Evolutionary conservation across 30 jellyfish, hydroid and myxozoan species (phyloP), one percentile per base, ranked within the genome.

Genomic region (Catostylus mosaicus): DNA sequence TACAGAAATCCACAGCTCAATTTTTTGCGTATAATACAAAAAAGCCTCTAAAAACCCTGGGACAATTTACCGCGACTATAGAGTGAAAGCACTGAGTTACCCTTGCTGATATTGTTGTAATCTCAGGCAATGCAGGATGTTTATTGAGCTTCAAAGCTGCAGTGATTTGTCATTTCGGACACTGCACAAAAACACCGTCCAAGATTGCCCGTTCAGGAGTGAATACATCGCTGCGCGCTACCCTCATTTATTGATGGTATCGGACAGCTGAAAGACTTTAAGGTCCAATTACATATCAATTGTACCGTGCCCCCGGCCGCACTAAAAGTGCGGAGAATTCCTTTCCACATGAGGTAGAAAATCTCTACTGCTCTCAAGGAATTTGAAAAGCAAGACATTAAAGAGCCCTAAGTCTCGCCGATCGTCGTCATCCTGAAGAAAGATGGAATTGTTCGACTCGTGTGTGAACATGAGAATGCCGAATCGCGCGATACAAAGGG

Each of bases 401-500:
- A 45, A 27, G 85, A 73, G 60, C 85, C 73, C 24, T 48, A 48
- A 9, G 20, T 48, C 63, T 48, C 63, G 20, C 63, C 68, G 52
- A 73, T 73, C 35, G 85, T 48, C 33, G 85, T 45, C 33, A 73
- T 73, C 35, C 85, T 73, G 3, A 73, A 73, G 85, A 73, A 73
- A 34, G 85, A 73, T 54, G 85, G 85, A 30, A 46, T n/a, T 22
- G 72, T 73, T 27, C 85, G 85, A 50, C 46, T 73, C 47, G n/a
- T 54, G 73, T 65, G 85, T 73, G 57, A 73, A 73, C 85, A 73
- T 73, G 85, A 30, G 73, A 31, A 43, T 73, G 85, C 85, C 85
- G 60, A 73, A 73, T 54, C 73, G 85, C 85, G 85, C 73, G 54
- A 73, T 73, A 50, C 72, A 73, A 73, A 73, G 85, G 30, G 85